These are phyloP conservation scores for Meloidogyne exigua DNA, from an alignment of 1,140 invertebrate species.

Conservation along the genomic window DNA sequence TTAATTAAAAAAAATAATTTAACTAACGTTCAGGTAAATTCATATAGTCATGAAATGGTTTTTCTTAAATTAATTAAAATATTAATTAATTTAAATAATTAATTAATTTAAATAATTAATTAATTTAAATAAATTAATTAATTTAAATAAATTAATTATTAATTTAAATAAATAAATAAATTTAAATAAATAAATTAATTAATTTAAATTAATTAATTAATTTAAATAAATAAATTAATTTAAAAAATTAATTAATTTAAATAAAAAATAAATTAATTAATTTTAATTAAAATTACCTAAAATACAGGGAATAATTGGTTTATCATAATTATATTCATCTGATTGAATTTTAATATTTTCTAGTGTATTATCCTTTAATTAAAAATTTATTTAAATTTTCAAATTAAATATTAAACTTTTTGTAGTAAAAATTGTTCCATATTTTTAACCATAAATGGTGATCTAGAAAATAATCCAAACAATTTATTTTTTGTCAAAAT, in stretches of 20 bases:
- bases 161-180: too few relatives aligned
- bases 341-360: conserved; percentile 53
- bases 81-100: not conserved
- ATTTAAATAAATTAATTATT: not conserved
- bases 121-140: too few relatives aligned
- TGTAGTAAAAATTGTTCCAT: not conserved
- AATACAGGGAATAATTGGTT: not conserved
- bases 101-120: not conserved
- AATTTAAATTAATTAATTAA: not conserved
- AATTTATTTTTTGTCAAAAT: conserved; percentile 1
- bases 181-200: too few relatives aligned
- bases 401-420: not conserved
- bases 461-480: conserved; percentile 5
- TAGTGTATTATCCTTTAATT: not conserved
- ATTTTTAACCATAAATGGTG: not conserved
- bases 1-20: not conserved
- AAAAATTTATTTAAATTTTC: not conserved
- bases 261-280: too few relatives aligned
- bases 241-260: not conserved
- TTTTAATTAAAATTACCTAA: not conserved
- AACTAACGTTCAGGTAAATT: conserved; percentile 11
- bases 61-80: not conserved
- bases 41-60: not conserved
- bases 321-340: not conserved
- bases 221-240: too few relatives aligned